Conservation (phyloP, 1,140 invertebrate species). For the Cydia pomonella region DNA sequence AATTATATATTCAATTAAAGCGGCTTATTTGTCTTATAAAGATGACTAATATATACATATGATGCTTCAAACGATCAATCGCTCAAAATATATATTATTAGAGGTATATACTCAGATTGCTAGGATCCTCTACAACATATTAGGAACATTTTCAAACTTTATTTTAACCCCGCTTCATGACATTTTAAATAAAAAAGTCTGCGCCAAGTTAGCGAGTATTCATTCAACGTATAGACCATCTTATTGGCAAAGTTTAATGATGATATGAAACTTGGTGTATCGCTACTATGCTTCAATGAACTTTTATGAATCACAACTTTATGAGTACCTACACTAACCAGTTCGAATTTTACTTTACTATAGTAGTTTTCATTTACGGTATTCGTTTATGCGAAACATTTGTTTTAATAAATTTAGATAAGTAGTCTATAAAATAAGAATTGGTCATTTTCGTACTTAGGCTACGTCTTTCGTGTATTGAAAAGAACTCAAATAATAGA, state of each 20-base stretch:
- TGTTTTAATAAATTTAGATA: not conserved
- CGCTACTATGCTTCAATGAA: slow-evolving; percentile 25
- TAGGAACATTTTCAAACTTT: not conserved
- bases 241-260: slow-evolving; percentile 30
- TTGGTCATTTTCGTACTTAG: not conserved
- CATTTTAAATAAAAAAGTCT: slow-evolving; percentile 1
- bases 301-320: slow-evolving; percentile 27
- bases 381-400: not conserved
- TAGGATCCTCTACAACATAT: not conserved
- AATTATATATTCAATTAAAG: no score
- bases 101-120: no score
- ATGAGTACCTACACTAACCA: not conserved
- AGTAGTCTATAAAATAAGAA: not conserved
- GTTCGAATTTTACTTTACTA: slow-evolving; percentile 23
- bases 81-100: no score
- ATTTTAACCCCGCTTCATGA: not conserved
- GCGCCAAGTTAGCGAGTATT: slow-evolving; percentile 3
- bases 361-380: slow-evolving; percentile 13
- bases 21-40: no score
- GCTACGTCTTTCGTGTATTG: no score
- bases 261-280: slow-evolving; percentile 30
- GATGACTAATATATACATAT: no score
- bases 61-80: no score
- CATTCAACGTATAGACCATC: slow-evolving; percentile 23
- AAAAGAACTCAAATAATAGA: no score